Conservation (phyloP, 2,797 vertebrate species). For the Xenentodon cancila region DNA sequence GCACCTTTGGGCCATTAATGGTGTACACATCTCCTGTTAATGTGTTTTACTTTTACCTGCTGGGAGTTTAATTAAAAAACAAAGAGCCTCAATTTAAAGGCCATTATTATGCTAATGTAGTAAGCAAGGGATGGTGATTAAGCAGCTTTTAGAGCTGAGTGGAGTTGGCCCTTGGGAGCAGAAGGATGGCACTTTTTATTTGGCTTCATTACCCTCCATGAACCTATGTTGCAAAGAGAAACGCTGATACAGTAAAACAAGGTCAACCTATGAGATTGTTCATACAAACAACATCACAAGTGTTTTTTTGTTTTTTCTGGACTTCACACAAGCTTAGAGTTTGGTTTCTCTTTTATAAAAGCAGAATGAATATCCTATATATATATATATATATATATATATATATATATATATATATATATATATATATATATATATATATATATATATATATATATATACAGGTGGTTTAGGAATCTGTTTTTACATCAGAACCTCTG, state of each 20-base stretch:
- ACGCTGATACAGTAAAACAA: constrained; percentile 80
- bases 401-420: no score
- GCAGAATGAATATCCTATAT: neutral
- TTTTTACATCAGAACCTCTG: constrained; percentile 47
- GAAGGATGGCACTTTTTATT: constrained; percentile 92
- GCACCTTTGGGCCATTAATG: constrained; percentile 83
- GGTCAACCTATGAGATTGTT: constrained; percentile 68
- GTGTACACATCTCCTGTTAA: constrained; percentile 94
- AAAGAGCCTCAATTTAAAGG: constrained; percentile 99
- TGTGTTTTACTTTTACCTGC: constrained; percentile 99
- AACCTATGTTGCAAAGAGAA: constrained; percentile 95
- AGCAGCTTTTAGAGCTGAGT: constrained; percentile 94
- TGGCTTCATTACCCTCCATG: constrained; percentile 94
- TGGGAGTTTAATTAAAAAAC: constrained; percentile 99
- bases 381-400: no score
- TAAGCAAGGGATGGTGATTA: constrained; percentile 97
- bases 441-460: no score
- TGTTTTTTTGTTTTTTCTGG: constrained; percentile 28
- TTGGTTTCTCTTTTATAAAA: neutral
- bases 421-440: no score
- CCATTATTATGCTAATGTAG: constrained; percentile 99
- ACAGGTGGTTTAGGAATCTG: constrained; percentile 1
- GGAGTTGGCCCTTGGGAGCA: constrained; percentile 91
- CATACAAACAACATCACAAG: constrained; percentile 64
- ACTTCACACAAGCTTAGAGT: constrained; percentile 23